phyloP scores from a whole-genome alignment of 2,113 vertebrate genomes.

The Leptobrachium leishanense region DNA sequence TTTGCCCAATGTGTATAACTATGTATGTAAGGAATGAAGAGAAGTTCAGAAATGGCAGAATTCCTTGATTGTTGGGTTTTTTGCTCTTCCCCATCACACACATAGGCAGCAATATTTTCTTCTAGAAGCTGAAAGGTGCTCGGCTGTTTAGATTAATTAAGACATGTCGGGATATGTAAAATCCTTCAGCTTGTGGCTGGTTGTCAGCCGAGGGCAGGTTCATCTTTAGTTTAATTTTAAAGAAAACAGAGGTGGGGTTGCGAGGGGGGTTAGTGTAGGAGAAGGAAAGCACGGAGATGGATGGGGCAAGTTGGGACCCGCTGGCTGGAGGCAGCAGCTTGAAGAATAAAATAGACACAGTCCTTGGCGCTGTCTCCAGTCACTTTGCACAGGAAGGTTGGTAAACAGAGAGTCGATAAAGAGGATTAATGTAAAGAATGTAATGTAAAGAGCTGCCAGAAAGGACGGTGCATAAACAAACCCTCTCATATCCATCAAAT shows the following conservation, averaged over 20 bases:
- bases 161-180: slow-evolving; percentile 70
- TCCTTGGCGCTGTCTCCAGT: slow-evolving; percentile 26
- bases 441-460: slow-evolving; percentile 26
- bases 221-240: slow-evolving; percentile 70
- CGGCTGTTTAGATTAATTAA: slow-evolving; percentile 51
- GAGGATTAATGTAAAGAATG: slow-evolving; percentile 47
- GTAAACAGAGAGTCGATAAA: slow-evolving; percentile 41
- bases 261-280: slow-evolving; percentile 47
- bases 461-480: slow-evolving; percentile 2
- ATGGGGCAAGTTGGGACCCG: slow-evolving; percentile 55
- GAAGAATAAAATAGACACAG: slow-evolving; percentile 43
- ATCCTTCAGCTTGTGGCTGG: slow-evolving; percentile 57
- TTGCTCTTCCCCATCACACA: no score
- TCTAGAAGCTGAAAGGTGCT: no score
- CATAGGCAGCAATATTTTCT: no score
- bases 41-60: no score
- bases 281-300: slow-evolving; percentile 12
- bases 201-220: slow-evolving; percentile 69
- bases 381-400: slow-evolving; percentile 37
- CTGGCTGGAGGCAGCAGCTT: slow-evolving; percentile 9
- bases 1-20: no score
- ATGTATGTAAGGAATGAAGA: no score
- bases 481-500: neutral
- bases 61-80: no score
- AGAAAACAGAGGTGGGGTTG: slow-evolving; percentile 52